Percentiles rank a stretch among this genome's conserved stretches.
Evolutionary conservation across 2,113 vertebrate species (phyloP).

Genomic region (Cyphomyrus discorhynchus): DNA sequence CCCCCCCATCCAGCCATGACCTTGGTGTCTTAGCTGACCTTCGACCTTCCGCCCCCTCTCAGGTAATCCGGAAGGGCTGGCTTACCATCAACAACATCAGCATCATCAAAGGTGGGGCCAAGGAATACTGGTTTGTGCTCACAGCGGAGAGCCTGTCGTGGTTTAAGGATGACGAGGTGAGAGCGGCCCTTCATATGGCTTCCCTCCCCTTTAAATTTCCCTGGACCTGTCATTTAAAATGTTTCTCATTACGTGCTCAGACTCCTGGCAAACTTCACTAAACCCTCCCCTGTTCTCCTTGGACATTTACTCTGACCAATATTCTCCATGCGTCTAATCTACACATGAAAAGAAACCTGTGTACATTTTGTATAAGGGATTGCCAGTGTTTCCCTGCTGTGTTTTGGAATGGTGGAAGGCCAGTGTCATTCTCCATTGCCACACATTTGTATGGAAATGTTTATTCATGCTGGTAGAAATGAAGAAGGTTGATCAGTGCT

Average conservation of each 20-base stretch:
- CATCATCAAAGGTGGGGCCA: slow-evolving; percentile 76
- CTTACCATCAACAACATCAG: slow-evolving; percentile 79
- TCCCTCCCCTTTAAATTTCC: background rate
- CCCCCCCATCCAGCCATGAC: background rate
- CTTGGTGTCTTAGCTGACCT: background rate
- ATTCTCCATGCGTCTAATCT: background rate
- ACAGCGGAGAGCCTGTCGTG: slow-evolving; percentile 75
- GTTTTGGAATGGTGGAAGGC: background rate
- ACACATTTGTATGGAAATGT: background rate
- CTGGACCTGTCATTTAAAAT: background rate
- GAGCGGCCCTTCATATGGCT: slow-evolving; percentile 9
- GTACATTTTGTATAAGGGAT: background rate
- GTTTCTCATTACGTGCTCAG: background rate
- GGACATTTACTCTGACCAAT: background rate
- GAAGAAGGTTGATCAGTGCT: background rate
- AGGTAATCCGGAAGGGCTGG: slow-evolving; percentile 91
- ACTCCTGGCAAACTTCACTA: background rate
- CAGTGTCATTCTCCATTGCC: background rate
- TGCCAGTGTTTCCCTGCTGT: background rate
- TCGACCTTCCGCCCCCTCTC: slow-evolving; percentile 27
- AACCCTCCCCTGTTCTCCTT: background rate
- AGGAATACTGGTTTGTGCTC: slow-evolving; percentile 78
- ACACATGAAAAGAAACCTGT: background rate
- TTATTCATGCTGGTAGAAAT: background rate
- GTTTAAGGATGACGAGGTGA: slow-evolving; percentile 79